Base-by-base conservation (phyloP, 37 sponge, comb jelly and placozoan genomes). In the Diacarnus erythraeanus region DNA sequence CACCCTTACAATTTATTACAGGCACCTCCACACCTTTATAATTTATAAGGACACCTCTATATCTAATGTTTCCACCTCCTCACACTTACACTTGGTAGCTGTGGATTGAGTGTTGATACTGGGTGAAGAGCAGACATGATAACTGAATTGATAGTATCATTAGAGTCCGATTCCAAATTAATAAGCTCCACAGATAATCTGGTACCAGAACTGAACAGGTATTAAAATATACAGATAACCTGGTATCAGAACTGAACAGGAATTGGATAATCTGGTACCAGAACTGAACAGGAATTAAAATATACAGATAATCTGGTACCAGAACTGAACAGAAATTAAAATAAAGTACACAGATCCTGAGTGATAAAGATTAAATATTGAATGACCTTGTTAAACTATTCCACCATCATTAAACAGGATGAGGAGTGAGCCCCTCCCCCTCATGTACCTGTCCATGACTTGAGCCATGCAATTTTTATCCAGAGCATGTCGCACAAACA, bases 181-280 rank as follows among this genome's bases (percentile, higher is more conserved):
- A 83, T 71, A 17, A 89, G 65, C 61, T 89, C 89, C 44, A 89
- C 73, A 1, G 80, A 21, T 38, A 67, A 58, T n/a, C 84, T 72
- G 36, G 75, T 40, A 0, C 84, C 84, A 71, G 84, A 79, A n/a
- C 88, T 87, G 61, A 12, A 35, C 2, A 40, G 17, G 18, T 6
- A n/a, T n/a, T n/a, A n/a, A n/a, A n/a, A n/a, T n/a, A n/a, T n/a
- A n/a, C n/a, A n/a, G n/a, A n/a, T n/a, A n/a, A n/a, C n/a, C n/a
- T n/a, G n/a, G n/a, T n/a, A n/a, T n/a, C n/a, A n/a, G n/a, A n/a
- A n/a, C n/a, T n/a, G n/a, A n/a, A n/a, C n/a, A n/a, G n/a, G n/a
- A n/a, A n/a, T n/a, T n/a, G n/a, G 80, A 21, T 38, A 67, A 58
- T n/a, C 84, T 72, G 36, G 75, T 40, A 0, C 84, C 84, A 71